Evolutionary conservation across 2,113 vertebrate genomes (phyloP).

Genomic region (Elaphurus davidianus): DNA sequence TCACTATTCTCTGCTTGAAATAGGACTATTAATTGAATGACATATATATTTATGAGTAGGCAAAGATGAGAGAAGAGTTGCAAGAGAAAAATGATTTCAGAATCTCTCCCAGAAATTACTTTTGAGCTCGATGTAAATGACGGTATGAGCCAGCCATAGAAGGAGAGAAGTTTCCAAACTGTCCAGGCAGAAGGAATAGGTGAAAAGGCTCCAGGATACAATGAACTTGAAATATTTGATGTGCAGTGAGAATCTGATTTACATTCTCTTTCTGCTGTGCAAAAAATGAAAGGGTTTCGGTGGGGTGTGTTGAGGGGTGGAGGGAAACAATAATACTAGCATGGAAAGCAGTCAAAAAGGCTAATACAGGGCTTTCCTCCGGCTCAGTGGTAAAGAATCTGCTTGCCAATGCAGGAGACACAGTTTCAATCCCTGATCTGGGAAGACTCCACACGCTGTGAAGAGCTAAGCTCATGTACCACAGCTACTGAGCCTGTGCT

Average conservation of each 20-base stretch:
- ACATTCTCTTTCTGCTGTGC: background rate
- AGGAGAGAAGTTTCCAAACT: background rate
- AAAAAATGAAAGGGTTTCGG: background rate
- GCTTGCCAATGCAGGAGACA: background rate
- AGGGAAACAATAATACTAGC: background rate
- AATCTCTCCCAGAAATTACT: background rate
- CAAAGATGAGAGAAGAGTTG: background rate
- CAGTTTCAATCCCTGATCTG: background rate
- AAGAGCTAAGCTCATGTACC: background rate
- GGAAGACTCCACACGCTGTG: background rate
- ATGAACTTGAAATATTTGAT: background rate
- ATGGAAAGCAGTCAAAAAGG: background rate
- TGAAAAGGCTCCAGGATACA: background rate
- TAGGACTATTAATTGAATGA: background rate
- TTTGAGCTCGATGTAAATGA: background rate
- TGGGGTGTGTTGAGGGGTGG: fast-evolving
- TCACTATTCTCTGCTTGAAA: background rate
- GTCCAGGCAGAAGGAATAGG: background rate
- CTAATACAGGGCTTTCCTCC: background rate
- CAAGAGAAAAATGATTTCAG: background rate
- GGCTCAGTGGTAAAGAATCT: background rate
- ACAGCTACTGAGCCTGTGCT: background rate
- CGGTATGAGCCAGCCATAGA: background rate
- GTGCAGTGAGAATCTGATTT: background rate
- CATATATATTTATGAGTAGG: background rate